Percentiles rank a stretch among this genome's conserved stretches.
Evolutionary conservation across 1,140 invertebrate genomes (phyloP).

Genomic region (Coptotermes formosanus): DNA sequence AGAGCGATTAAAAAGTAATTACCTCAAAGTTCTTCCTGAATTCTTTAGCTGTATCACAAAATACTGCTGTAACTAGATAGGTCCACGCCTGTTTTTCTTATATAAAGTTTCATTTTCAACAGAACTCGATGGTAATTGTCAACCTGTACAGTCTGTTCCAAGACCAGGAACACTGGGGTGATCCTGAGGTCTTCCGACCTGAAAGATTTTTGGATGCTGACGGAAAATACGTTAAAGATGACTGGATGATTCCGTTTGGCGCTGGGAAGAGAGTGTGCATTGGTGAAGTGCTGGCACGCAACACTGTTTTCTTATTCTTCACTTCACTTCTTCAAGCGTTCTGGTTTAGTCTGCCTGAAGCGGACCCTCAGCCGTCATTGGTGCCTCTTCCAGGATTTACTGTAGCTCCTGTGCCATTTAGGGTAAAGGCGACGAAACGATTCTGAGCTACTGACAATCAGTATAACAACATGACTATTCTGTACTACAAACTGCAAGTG

Average conservation of each 20-base stretch:
- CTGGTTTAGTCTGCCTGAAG: slow-evolving; percentile 45
- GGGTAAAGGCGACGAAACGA: slow-evolving; percentile 27
- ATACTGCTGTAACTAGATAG: no score
- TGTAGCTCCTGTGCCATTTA: slow-evolving; percentile 51
- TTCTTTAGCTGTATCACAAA: no score
- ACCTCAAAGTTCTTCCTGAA: no score
- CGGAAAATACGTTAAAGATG: slow-evolving; percentile 50
- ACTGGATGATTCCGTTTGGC: slow-evolving; percentile 46
- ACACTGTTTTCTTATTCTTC: slow-evolving; percentile 56
- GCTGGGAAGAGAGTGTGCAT: slow-evolving; percentile 58
- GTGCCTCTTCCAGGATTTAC: slow-evolving; percentile 54
- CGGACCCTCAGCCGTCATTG: slow-evolving; percentile 43
- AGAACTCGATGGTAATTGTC: slow-evolving; percentile 68
- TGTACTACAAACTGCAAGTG: no score
- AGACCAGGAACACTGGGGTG: slow-evolving; percentile 64
- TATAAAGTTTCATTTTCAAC: slow-evolving; percentile 33
- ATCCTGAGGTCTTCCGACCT: slow-evolving; percentile 61
- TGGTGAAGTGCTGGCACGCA: slow-evolving; percentile 59
- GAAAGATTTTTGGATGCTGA: slow-evolving; percentile 56
- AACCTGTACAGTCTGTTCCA: slow-evolving; percentile 68
- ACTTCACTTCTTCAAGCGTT: slow-evolving; percentile 55
- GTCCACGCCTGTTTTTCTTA: no score
- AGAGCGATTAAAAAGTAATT: no score
- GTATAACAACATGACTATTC: no score
- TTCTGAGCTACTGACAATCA: no score